Evolutionary conservation across 2,797 vertebrate species (phyloP), one percentile per base, ranked within the genome.

Genomic region (Myripristis jacobus): DNA sequence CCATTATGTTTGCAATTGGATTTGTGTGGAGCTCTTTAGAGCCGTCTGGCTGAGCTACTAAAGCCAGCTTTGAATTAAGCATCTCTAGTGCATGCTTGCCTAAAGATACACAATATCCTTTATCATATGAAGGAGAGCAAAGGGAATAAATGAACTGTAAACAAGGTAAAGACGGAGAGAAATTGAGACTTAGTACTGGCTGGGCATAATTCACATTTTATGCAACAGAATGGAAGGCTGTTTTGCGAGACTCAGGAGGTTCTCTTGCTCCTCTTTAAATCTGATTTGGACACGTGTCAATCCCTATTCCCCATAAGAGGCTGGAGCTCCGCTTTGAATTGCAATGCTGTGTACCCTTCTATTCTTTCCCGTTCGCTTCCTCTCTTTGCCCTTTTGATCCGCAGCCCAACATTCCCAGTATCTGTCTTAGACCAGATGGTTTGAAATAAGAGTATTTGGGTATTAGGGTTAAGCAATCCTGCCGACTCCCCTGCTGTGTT

Each of bases 21-120:
- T 94, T 93, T 92, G 83, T 76, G 84, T 29, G 79, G 84, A 94
- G 88, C 82, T 73, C 87, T 88, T 94, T 85, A 93, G 90, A 93
- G 90, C 88, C 86, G 84, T 87, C 91, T 91, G 91, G 90, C 90
- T 93, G 88, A 93, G 92, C 92, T 86, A 75, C 90, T 92, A 91
- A 94, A 82, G 92, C 92, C 89, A 90, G 93, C 89, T 93, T 94
- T 93, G 89, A 91, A 90, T 85, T 93, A 93, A 93, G 90, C 85
- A 86, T 88, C 93, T 92, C 90, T 91, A 67, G 59, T 76, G 78
- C 80, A 70, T 29, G 72, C 81, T 80, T 87, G 75, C 61, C 70
- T 88, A 52, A 89, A 91, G 80, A 87, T 74, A 44, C 76, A 87
- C 83, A 88, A 87, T 68, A 88, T 46, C 66, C 66, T 84, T 84